phyloP scores from a whole-genome alignment of 2,797 vertebrate species.

The Phataginus tetradactyla region DNA sequence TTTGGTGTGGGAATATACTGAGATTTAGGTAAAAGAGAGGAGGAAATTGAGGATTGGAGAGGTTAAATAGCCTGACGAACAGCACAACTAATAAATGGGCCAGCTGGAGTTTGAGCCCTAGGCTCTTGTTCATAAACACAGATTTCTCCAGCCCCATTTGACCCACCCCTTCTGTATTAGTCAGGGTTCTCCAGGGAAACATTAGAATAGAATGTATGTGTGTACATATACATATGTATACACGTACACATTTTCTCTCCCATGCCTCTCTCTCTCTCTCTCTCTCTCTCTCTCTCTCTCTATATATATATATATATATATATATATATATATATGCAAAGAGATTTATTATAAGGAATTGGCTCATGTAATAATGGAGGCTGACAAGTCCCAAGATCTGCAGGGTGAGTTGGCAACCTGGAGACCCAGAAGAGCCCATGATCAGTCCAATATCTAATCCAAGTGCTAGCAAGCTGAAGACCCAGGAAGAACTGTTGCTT shows the following conservation, averaged over 20 bases:
- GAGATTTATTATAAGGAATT: background rate
- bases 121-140: background rate
- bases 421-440: background rate
- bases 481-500: background rate
- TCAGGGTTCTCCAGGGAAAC: background rate
- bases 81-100: background rate
- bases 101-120: background rate
- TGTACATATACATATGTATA: background rate
- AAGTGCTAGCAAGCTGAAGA: background rate
- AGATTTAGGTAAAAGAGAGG: background rate
- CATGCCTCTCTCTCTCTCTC: background rate
- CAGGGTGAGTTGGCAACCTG: background rate
- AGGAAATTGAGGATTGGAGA: background rate
- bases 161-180: background rate
- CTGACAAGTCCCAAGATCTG: background rate
- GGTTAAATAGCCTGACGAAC: conserved; percentile 4
- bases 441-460: background rate
- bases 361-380: background rate
- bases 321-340: background rate
- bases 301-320: background rate
- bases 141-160: background rate
- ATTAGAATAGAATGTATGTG: background rate
- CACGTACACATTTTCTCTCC: background rate
- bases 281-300: background rate
- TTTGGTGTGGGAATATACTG: background rate